Evolutionary conservation across 1,140 invertebrate genomes (phyloP), one percentile per base, ranked within the genome.

Genomic region (Saxidomus purpurata): DNA sequence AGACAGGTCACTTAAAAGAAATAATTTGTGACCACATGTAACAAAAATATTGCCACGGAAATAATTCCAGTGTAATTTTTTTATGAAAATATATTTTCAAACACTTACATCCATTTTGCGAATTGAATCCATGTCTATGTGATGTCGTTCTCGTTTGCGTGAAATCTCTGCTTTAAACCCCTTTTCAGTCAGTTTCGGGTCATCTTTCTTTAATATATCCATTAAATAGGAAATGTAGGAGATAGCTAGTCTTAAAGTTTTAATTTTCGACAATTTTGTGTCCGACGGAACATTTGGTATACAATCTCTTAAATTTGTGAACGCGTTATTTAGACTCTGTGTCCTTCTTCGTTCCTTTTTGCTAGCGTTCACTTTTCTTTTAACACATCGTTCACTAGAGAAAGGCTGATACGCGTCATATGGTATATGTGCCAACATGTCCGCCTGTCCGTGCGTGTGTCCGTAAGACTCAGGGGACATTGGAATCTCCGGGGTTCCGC

Each of bases 231-330:
- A 93, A 63, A 97, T 96, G 90, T 96, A 97, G 83, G 94, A 95
- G 15, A 96, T 97, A 13, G 96, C 96, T 83, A 97, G 92, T 52
- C 96, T 92, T 47, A 97, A 91, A 15, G 96, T 97, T 92, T 97
- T 96, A 40, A 97, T 97, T 93, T 97, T 97, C 49, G 96, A 97
- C 69, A 99, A 95, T 96, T 99, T 99, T 0, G 98, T 99, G 94
- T 99, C 99, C 0, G 98, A 97, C 0, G 98, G 98, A 9, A 99
- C 98, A 94, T 99, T 99, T 0, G 99, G 99, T 92, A 99, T 99
- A 95, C 98, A 98, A 86, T 99, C 98, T 3, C 99, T 96, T 0
- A 99, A 96, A 93, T 98, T 97, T 0, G 98, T 97, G 94, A 99
- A 99, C 0, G 98, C 99, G 87, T 98, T 98, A 96, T 99, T 99